A percentile compares a stretch with the other conserved stretches of the same genome.
phyloP scores from a whole-genome alignment of 2,113 vertebrate species.

The Pygoscelis adeliae region DNA sequence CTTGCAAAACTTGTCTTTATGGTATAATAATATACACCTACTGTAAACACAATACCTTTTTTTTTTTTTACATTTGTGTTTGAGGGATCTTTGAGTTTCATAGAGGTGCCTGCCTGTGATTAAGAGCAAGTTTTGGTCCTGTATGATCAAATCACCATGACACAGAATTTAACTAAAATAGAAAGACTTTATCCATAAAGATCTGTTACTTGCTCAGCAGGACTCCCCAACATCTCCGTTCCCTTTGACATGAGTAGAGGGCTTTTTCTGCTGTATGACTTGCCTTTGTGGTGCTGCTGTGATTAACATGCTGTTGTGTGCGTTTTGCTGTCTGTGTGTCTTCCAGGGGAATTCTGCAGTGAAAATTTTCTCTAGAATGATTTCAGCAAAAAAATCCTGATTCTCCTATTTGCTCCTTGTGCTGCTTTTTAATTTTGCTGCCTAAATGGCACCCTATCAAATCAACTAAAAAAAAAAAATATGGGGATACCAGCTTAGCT shows the following conservation, averaged over 20 bases:
- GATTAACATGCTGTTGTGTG: background rate
- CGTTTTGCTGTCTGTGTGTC: background rate
- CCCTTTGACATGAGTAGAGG: background rate
- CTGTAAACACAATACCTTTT: background rate
- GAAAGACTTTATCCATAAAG: background rate
- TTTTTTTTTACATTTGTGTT: background rate
- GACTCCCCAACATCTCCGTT: accelerated
- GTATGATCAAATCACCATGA: background rate
- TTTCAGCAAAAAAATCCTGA: accelerated
- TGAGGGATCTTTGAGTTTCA: background rate
- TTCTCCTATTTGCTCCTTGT: background rate
- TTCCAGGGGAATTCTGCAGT: background rate
- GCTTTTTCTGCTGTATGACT: background rate
- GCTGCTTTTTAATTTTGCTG: background rate
- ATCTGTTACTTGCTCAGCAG: background rate
- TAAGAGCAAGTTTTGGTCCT: background rate
- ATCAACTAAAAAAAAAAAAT: background rate
- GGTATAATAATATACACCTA: background rate
- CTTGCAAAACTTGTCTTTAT: background rate
- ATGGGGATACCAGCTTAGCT: background rate
- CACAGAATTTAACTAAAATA: background rate
- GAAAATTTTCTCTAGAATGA: background rate
- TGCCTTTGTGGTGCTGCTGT: background rate
- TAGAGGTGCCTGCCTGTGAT: background rate
- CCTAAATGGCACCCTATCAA: background rate